A percentile compares a stretch with the other conserved stretches of the same genome.
These are phyloP conservation scores for Coelopa frigida DNA, from an alignment of 1,140 invertebrate species.

Conservation along the genomic window DNA sequence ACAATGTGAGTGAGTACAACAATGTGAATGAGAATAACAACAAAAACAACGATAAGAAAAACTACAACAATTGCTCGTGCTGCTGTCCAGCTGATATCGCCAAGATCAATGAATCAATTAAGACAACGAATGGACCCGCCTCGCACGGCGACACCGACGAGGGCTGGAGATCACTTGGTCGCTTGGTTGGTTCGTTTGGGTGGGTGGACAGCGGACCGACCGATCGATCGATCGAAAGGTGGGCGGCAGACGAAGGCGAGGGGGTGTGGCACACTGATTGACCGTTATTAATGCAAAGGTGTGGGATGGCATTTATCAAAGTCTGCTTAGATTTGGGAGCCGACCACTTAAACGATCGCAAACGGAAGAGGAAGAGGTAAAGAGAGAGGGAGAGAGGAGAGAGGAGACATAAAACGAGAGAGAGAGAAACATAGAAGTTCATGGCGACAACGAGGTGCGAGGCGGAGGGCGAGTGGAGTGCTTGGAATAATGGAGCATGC, in stretches of 20 bases:
- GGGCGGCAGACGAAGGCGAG: neutral
- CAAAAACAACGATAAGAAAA: neutral
- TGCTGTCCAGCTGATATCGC: conserved; percentile 11
- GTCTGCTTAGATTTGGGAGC: conserved; percentile 6
- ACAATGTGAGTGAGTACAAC: conserved; percentile 12
- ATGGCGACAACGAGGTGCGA: too few species aligned
- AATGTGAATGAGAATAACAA: conserved; percentile 1
- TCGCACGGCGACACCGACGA: conserved; percentile 3
- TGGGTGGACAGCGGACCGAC: neutral
- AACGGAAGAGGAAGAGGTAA: too few species aligned
- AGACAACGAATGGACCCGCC: conserved; percentile 9
- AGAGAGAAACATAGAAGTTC: too few species aligned
- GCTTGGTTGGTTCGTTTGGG: neutral
- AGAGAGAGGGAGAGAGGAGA: too few species aligned
- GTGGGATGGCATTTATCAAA: conserved; percentile 12
- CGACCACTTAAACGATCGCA: too few species aligned
- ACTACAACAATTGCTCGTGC: neutral
- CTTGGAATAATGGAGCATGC: too few species aligned
- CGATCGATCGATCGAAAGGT: too few species aligned
- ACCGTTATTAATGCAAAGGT: conserved; percentile 2
- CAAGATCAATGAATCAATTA: conserved; percentile 14
- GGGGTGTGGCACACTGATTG: neutral
- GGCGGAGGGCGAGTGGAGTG: too few species aligned
- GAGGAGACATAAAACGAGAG: too few species aligned
- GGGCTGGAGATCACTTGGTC: neutral